Base-by-base conservation (phyloP, 2,888 invertebrate species). In the Asteroscopus sphinx region DNA sequence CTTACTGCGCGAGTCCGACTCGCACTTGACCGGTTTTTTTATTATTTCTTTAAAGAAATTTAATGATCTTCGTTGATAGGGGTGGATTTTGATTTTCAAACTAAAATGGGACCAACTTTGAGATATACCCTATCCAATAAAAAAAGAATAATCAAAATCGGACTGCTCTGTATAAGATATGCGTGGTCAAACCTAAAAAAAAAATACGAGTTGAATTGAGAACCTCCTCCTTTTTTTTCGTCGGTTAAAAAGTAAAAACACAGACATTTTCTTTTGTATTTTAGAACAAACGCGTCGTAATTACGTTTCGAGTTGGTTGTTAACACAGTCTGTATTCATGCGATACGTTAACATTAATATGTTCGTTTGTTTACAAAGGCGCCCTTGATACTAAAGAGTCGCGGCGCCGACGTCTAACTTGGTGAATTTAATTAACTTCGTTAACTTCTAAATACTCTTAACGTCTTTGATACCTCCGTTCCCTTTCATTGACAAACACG, bases 401-500 rank as follows among this genome's bases (percentile, higher is more conserved):
- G 81, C 86, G 82, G 82, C 85, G 91, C 85, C 86, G 87, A 88
- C 89, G 87, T 87, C 90, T 88, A 90, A 92, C 89, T 91, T 87
- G 82, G 83, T 80, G 86, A 92, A 93, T 94, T 93, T 93, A 94
- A 94, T 94, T 94, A 94, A 93, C 91, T 93, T 93, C 90, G 90
- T 91, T 92, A 93, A 93, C 91, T 94, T 92, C 92, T 90, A 93
- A 93, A 94, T 90, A 93, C 92, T 93, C 93, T 92, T 92, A 91
- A 91, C 92, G 90, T 93, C 92, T 93, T 91, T 91, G 92, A 92
- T 93, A 93, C 89, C 87, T 89, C 88, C 76, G 84, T 85, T 82
- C 88, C 88, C 87, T 88, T 86, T 83, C 90, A 91, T 90, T 91
- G 90, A 89, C 89, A 91, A 89, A 89, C 88, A 86, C 82, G 85